Evolutionary conservation across 2,113 vertebrate species (phyloP), one percentile per base, ranked within the genome.

Genomic region (Tragelaphus buxtoni): DNA sequence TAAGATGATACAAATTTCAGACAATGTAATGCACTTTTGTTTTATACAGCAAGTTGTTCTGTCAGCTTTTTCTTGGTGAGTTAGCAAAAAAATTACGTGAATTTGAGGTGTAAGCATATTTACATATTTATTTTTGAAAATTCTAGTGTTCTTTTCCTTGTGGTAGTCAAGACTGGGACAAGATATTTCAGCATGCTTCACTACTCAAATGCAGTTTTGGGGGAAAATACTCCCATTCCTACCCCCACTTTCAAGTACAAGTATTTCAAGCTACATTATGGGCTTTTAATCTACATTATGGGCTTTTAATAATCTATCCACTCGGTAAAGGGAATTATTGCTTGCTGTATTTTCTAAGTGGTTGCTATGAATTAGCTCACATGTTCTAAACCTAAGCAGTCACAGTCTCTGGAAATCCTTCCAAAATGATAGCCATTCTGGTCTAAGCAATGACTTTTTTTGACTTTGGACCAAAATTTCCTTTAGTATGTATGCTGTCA

Each of bases 21-120:
- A 85, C 17, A 61, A 7, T n/a, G 32, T 87, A 74, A 96, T 83
- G 42, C 45, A 84, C 42, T 97, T 69, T 97, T 69, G 55, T 80
- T 96, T 93, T 42, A 96, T 22, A 96, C 5, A 97, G 83, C 60
- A 94, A 56, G 45, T 61, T 92, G n/a, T 96, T 94, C 49, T 58
- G 13, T 81, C n/a, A 69, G 74, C 45, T 88, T 88, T 60, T 74
- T 95, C 72, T 94, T 90, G 45, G 42, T 79, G 58, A 76, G 51
- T 86, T 91, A 95, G 77, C 72, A 96, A 56, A 92, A 96, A 96
- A 90, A 51, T 63, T 69, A 91, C 16, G 16, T 92, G 30, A 94
- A 30, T 72, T 77, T 87, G 94, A 94, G 61, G 58, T 63, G 32
- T 88, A 77, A 90, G 49, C 60, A n/a, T 94, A 96, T 97, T 94